These are phyloP conservation scores for Bradypodion ventrale DNA, from an alignment of 2,797 vertebrate species.

Conservation along the genomic window DNA sequence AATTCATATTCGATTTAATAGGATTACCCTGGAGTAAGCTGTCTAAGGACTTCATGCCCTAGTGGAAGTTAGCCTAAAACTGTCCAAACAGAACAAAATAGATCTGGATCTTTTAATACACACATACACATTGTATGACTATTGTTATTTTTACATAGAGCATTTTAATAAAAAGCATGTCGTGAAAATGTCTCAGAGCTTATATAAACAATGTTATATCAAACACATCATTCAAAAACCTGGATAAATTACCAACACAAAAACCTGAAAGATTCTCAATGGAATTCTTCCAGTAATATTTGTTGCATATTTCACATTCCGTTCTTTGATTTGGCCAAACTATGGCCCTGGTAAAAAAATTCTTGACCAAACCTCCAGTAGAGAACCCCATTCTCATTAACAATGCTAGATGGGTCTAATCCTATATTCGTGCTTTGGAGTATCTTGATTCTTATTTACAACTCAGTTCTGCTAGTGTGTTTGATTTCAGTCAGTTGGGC, in stretches of 20 bases:
- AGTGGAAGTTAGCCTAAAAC: slow-evolving; percentile 53
- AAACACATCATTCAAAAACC: slow-evolving; percentile 79
- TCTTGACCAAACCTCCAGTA: slow-evolving; percentile 43
- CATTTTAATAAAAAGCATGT: slow-evolving; percentile 75
- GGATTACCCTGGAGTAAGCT: slow-evolving; percentile 38
- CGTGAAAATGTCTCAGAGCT: slow-evolving; percentile 75
- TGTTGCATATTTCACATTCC: slow-evolving; percentile 78
- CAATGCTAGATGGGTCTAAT: not conserved
- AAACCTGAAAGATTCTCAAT: slow-evolving; percentile 67
- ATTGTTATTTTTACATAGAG: slow-evolving; percentile 67
- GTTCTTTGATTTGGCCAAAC: slow-evolving; percentile 60
- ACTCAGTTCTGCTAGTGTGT: not conserved
- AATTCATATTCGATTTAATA: not conserved
- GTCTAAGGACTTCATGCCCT: slow-evolving; percentile 23
- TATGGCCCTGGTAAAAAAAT: slow-evolving; percentile 24
- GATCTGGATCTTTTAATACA: slow-evolving; percentile 57
- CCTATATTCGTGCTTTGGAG: not conserved
- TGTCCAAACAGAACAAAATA: slow-evolving; percentile 65
- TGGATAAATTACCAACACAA: slow-evolving; percentile 74
- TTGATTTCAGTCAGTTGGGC: not conserved
- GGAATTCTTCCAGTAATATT: slow-evolving; percentile 71
- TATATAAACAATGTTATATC: slow-evolving; percentile 78
- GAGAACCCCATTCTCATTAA: slow-evolving; percentile 43
- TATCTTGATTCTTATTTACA: not conserved
- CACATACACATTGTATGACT: slow-evolving; percentile 62